Conservation (phyloP, 2,797 vertebrate genomes). For the Pangasius krempfi region DNA sequence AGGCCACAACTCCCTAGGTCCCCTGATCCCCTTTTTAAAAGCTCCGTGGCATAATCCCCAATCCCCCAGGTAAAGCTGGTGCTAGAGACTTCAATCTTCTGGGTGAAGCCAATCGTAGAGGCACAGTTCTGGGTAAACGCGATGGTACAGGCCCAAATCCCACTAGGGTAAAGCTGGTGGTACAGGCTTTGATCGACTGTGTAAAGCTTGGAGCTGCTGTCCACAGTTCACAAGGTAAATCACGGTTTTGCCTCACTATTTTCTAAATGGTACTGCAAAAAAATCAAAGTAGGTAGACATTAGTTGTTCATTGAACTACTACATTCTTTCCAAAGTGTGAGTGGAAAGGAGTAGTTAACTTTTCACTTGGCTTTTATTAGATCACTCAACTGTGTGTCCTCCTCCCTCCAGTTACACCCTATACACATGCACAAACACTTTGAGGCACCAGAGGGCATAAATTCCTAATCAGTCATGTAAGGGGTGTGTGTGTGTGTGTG, state of each 20-base stretch:
- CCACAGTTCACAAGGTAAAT: background rate
- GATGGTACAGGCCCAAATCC: background rate
- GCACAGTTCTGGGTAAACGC: background rate
- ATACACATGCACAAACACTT: slow-evolving; percentile 9
- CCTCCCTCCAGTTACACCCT: background rate
- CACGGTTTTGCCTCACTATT: background rate
- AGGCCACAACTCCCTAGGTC: background rate
- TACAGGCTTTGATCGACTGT: background rate
- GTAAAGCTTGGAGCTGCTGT: background rate
- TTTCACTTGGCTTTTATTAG: slow-evolving; percentile 2
- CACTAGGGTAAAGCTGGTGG: background rate
- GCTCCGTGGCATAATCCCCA: background rate
- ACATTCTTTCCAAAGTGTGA: background rate
- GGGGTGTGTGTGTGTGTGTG: background rate
- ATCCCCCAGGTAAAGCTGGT: background rate
- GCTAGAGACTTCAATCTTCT: background rate
- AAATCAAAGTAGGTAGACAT: background rate
- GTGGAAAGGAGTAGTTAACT: background rate
- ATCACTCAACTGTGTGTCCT: slow-evolving; percentile 1
- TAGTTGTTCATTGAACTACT: background rate
- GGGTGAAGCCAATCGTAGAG: background rate
- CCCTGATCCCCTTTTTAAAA: background rate
- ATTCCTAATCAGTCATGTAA: background rate
- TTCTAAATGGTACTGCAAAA: background rate
- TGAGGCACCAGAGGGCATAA: background rate